Base-by-base conservation (phyloP, 2,797 vertebrate genomes). In the Lagocephalus sceleratus region DNA sequence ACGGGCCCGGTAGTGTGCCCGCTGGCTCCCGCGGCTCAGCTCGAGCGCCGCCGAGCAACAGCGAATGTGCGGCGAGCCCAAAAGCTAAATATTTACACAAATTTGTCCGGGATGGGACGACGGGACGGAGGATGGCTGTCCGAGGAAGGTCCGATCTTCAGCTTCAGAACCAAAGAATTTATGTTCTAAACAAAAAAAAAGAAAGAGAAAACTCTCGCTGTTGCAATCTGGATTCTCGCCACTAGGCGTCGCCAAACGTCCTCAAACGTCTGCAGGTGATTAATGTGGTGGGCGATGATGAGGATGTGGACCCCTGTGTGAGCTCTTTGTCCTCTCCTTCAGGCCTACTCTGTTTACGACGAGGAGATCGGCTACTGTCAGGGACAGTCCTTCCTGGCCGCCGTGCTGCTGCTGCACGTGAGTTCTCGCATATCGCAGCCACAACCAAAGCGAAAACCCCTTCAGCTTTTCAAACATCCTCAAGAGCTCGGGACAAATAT, bases 291-390 rank as follows among this genome's bases (percentile, higher is more conserved):
- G 8, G 11, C 8, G 11, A 7, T 29, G 32, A 3, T 14, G 12
- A 4, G 2, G 9, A 29, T 8, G 39, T 5, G 39, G 15, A 14
- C 6, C n/a, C 2, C 3, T 16, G 16, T 40, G 6, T 17, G 1
- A 1, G 15, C 4, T 4, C 10, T 42, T n/a, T 64, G 47, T 57
- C 45, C 26, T 59, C 35, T 57, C 70, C 76, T 74, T 14, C 68
- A 99, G 97, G 97, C 97, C 15, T 99, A 99, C 75, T 99, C 97
- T 39, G 97, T 99, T 67, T 99, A 98, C n/a, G 97, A 99, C 59
- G 93, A 98, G 75, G 97, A 99, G 90, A 99, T 99, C 39, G 97
- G 97, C 44, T 99, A 99, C 82, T 99, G 97, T 78, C 97, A 99
- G 82, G 97, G 97, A 74, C 97, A 99, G 63, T 99, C 97, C 0